These are phyloP conservation scores for Hippocampus abdominalis DNA, from an alignment of 2,113 vertebrate genomes.

Conservation along the genomic window DNA sequence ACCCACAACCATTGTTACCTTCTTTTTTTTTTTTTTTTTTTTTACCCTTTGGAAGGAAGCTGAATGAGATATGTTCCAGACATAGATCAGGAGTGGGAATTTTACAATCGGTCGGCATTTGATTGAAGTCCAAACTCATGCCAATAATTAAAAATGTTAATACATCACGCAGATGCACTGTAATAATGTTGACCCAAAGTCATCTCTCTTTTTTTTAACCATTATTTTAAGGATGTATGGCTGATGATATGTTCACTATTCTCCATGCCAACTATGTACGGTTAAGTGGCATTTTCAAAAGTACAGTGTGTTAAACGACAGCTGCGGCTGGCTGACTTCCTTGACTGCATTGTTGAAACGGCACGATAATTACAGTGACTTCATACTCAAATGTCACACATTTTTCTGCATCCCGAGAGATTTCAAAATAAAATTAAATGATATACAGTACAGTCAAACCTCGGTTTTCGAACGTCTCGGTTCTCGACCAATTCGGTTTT, in stretches of 20 bases:
- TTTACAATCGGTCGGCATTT: background rate
- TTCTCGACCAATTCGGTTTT: too few relatives aligned
- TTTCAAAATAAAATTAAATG: background rate
- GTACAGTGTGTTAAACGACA: background rate
- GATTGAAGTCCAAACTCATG: background rate
- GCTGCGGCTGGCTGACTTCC: constrained; percentile 1
- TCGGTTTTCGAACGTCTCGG: too few relatives aligned
- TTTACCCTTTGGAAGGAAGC: constrained; percentile 35
- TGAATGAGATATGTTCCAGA: constrained; percentile 3
- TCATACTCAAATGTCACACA: background rate
- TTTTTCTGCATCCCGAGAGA: background rate
- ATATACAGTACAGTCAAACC: too few relatives aligned
- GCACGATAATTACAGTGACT: background rate
- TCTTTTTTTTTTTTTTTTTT: constrained; percentile 28
- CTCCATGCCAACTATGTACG: background rate
- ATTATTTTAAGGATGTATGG: background rate
- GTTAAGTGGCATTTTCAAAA: constrained; percentile 3
- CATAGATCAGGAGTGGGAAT: background rate
- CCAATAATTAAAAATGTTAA: background rate
- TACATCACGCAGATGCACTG: background rate
- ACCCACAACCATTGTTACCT: constrained; percentile 40
- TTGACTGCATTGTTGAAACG: constrained; percentile 33
- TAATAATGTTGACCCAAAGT: background rate
- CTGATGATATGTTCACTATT: constrained; percentile 5
- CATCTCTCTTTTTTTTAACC: background rate